A percentile compares a stretch with the other conserved stretches of the same genome.
Evolutionary conservation across 2,113 vertebrate genomes (phyloP).

Genomic region (Lutjanus erythropterus): DNA sequence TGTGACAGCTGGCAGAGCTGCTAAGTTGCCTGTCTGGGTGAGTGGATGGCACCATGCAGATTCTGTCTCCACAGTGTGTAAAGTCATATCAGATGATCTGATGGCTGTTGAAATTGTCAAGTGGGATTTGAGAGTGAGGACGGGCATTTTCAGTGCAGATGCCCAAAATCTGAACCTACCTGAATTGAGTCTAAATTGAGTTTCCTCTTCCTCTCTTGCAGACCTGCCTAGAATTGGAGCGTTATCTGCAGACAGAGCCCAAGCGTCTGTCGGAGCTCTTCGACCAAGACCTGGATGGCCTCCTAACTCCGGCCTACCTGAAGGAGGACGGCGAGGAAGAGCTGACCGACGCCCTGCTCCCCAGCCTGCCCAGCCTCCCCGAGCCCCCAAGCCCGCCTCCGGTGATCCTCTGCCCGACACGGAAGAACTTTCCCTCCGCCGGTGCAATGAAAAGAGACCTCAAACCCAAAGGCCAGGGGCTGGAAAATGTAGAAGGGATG

Average conservation of each 20-base stretch:
- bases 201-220: slow-evolving; percentile 75
- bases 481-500: slow-evolving; percentile 59
- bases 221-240: slow-evolving; percentile 98
- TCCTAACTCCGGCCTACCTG: slow-evolving; percentile 90
- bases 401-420: slow-evolving; percentile 72
- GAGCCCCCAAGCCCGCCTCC: slow-evolving; percentile 88
- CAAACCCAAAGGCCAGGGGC: slow-evolving; percentile 60
- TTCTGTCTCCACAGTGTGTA: slow-evolving; percentile 38
- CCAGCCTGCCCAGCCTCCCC: slow-evolving; percentile 85
- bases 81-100: slow-evolving; percentile 53
- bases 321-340: slow-evolving; percentile 90
- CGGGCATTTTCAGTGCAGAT: slow-evolving; percentile 7
- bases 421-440: slow-evolving; percentile 86
- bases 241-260: slow-evolving; percentile 98
- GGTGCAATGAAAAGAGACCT: slow-evolving; percentile 84
- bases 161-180: slow-evolving; percentile 15
- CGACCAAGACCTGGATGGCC: slow-evolving; percentile 93
- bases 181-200: slow-evolving; percentile 37
- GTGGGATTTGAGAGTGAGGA: slow-evolving; percentile 48
- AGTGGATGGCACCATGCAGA: slow-evolving; percentile 60
- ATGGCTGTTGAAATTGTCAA: slow-evolving; percentile 61
- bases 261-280: slow-evolving; percentile 94
- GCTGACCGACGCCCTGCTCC: slow-evolving; percentile 87
- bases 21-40: slow-evolving; percentile 57
- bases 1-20: slow-evolving; percentile 71